Evolutionary conservation across 2,113 vertebrate species (phyloP).

Genomic region (Dermatemys mawii): DNA sequence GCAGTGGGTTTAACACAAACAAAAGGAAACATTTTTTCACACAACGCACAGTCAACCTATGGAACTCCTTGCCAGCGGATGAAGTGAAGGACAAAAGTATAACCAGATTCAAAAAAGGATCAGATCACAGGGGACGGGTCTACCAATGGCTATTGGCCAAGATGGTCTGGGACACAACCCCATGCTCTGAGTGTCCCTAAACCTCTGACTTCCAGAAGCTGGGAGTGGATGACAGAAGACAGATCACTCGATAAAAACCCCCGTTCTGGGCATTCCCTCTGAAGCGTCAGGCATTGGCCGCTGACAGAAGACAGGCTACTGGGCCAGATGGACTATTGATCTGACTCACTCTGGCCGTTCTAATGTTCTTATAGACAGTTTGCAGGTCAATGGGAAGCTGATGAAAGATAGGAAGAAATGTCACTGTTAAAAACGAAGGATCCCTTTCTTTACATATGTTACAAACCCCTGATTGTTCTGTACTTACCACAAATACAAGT

Average conservation of each 20-base stretch:
- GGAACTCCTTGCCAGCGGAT: neutral
- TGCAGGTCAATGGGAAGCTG: neutral
- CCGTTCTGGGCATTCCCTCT: neutral
- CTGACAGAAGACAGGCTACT: neutral
- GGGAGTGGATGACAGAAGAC: neutral
- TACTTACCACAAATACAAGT: slow-evolving; percentile 97
- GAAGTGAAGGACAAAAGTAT: neutral
- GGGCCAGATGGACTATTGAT: neutral
- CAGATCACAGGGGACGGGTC: no score
- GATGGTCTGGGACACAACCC: neutral
- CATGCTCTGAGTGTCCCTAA: neutral
- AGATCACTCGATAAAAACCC: neutral
- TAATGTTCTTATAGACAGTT: neutral
- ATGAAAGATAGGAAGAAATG: neutral
- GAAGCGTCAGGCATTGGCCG: neutral
- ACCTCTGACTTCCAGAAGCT: neutral
- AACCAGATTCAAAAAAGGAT: neutral
- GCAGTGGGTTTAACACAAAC: no score
- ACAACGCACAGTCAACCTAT: no score
- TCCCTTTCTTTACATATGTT: neutral
- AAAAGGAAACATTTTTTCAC: no score
- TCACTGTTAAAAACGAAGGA: neutral
- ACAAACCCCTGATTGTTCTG: neutral
- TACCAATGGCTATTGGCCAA: neutral
- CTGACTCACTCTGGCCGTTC: neutral